These are phyloP conservation scores for Ochlodes sylvanus DNA, from an alignment of 2,888 invertebrate genomes.

Conservation along the genomic window DNA sequence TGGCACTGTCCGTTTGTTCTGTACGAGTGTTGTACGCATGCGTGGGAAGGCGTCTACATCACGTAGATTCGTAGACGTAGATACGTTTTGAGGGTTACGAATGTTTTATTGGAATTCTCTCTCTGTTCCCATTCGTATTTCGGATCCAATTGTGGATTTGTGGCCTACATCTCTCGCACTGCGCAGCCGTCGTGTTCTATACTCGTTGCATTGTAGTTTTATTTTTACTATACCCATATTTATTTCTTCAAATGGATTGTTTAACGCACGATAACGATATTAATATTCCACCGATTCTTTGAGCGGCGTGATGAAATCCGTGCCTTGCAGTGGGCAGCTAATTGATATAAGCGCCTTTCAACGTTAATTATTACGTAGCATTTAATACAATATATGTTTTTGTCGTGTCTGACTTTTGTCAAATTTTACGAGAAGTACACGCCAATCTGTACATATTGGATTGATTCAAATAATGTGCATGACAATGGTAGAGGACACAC, in stretches of 20 bases:
- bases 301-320: too few relatives aligned
- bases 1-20: conserved; percentile 81
- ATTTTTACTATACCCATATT: neutral
- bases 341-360: too few relatives aligned
- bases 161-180: conserved; percentile 56
- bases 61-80: conserved; percentile 83
- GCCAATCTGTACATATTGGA: too few relatives aligned
- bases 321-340: too few relatives aligned
- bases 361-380: too few relatives aligned
- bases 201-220: neutral
- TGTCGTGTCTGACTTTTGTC: too few relatives aligned
- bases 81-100: conserved; percentile 75
- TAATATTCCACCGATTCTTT: too few relatives aligned
- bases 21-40: conserved; percentile 74
- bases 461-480: too few relatives aligned
- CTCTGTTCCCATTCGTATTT: conserved; percentile 79
- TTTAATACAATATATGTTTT: too few relatives aligned
- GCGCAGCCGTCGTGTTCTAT: conserved; percentile 66
- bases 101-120: conserved; percentile 82
- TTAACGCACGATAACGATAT: too few relatives aligned
- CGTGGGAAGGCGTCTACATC: conserved; percentile 77
- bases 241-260: neutral
- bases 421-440: too few relatives aligned
- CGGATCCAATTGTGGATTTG: conserved; percentile 74
- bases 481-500: too few relatives aligned